These are phyloP conservation scores for Hydropotes inermis DNA, from an alignment of 2,113 vertebrate genomes.

Conservation along the genomic window DNA sequence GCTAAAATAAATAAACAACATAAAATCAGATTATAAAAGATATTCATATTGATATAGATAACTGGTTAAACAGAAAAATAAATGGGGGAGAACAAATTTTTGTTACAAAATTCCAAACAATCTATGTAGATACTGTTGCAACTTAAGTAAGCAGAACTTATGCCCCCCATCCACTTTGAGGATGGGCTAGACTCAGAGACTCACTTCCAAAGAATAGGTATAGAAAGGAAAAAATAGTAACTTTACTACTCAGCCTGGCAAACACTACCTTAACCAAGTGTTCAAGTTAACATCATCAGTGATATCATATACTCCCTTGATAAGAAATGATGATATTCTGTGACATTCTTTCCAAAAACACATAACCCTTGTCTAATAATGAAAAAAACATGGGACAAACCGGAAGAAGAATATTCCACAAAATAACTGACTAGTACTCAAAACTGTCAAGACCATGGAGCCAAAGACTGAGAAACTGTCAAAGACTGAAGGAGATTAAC, in stretches of 20 bases:
- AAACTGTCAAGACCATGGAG: neutral
- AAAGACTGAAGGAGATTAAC: neutral
- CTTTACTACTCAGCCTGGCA: neutral
- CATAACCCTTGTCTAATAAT: neutral
- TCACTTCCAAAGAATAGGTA: neutral
- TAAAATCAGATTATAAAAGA: neutral
- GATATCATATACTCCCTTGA: neutral
- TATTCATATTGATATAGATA: neutral
- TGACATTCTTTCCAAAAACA: slow-evolving; percentile 28
- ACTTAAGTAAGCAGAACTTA: neutral
- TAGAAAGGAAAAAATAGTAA: neutral
- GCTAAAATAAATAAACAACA: neutral
- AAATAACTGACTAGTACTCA: neutral
- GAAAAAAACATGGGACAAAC: neutral
- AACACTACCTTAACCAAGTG: neutral
- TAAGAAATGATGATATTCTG: neutral
- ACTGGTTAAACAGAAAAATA: neutral
- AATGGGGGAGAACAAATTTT: neutral
- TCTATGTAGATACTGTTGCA: neutral
- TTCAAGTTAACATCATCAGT: neutral
- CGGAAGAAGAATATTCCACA: neutral
- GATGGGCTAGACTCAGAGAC: neutral
- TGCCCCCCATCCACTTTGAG: neutral
- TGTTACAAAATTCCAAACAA: neutral
- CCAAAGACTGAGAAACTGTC: neutral